Evolutionary conservation across 1,140 invertebrate genomes (phyloP).

Genomic region (Paramacrobiotus metropolitanus): DNA sequence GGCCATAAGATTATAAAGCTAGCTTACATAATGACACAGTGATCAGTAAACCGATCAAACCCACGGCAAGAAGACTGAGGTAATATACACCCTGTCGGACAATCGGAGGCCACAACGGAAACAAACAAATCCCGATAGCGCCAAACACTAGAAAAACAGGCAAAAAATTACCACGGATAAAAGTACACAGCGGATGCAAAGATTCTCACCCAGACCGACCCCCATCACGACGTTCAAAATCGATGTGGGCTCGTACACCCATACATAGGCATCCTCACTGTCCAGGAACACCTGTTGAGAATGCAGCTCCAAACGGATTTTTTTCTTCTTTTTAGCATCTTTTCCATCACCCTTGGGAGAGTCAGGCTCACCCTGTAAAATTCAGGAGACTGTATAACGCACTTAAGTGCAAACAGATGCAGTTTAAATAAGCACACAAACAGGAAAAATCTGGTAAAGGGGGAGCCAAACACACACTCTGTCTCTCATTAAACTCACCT

Average conservation of each 20-base stretch:
- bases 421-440: neutral
- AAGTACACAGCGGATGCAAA: neutral
- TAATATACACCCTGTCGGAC: constrained; percentile 91
- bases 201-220: constrained; percentile 37
- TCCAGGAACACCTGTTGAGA: constrained; percentile 79
- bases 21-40: constrained; percentile 45
- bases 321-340: constrained; percentile 31
- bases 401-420: too few relatives aligned
- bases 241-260: constrained; percentile 96
- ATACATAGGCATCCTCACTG: constrained; percentile 82
- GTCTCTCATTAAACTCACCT: constrained; percentile 5
- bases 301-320: constrained; percentile 76
- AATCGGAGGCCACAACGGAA: constrained; percentile 84
- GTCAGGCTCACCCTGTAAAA: constrained; percentile 4
- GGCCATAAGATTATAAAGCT: constrained; percentile 10
- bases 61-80: constrained; percentile 71
- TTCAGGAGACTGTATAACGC: too few relatives aligned
- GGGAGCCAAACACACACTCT: neutral
- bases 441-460: neutral
- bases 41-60: constrained; percentile 77
- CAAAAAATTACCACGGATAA: constrained; percentile 4
- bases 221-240: constrained; percentile 82
- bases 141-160: constrained; percentile 40
- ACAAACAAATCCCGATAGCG: constrained; percentile 82
- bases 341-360: constrained; percentile 10